Conservation (phyloP, 2,113 vertebrate genomes). For the Chloroceryle aenea region DNA sequence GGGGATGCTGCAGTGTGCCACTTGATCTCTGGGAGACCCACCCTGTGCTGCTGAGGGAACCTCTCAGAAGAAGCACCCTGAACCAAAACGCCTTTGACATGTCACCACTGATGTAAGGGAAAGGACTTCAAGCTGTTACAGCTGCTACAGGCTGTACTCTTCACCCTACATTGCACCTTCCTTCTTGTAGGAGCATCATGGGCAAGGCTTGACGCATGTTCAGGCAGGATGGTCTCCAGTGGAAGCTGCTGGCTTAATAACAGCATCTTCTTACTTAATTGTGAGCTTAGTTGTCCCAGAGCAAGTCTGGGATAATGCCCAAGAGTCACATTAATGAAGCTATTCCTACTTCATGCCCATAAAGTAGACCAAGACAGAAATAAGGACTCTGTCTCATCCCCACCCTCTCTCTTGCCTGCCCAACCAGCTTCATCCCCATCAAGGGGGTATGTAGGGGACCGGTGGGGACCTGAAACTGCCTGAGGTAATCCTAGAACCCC, state of each 20-base stretch:
- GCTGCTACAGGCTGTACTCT: neutral
- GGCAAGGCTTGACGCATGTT: neutral
- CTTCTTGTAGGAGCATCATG: neutral
- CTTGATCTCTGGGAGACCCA: neutral
- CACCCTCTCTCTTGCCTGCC: neutral
- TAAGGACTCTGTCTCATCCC: neutral
- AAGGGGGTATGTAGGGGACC: neutral
- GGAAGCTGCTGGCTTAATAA: neutral
- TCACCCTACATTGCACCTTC: neutral
- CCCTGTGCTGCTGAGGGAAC: neutral
- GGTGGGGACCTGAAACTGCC: neutral
- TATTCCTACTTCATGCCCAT: neutral
- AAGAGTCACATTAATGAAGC: rapidly evolving
- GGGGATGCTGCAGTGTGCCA: neutral
- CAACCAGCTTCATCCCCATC: neutral
- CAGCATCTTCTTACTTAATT: neutral
- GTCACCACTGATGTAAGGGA: neutral
- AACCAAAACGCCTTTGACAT: neutral
- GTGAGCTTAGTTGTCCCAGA: neutral
- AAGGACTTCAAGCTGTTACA: neutral
- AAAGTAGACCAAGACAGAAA: neutral
- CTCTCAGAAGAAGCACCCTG: neutral
- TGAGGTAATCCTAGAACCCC: neutral
- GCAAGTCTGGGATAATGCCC: neutral
- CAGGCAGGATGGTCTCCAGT: neutral